Evolutionary conservation across 2,888 invertebrate genomes (phyloP).

Genomic region (Malachius bipustulatus): DNA sequence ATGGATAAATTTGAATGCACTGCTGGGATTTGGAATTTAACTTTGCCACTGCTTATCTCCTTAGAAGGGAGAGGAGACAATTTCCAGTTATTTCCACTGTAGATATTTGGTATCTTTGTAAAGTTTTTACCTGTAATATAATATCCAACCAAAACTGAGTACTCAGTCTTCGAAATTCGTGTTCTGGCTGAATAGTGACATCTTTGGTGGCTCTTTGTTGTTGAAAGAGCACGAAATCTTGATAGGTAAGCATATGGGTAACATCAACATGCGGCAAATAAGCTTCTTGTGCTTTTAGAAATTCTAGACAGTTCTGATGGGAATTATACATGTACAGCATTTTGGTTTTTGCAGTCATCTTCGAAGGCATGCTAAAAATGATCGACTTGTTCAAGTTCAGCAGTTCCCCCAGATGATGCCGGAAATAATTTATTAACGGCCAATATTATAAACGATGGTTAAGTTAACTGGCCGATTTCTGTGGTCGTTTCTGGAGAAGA

Average conservation of each 20-base stretch:
- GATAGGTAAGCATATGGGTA: constrained; percentile 34
- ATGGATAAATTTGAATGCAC: no score
- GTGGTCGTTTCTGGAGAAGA: no score
- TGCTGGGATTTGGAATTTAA: no score
- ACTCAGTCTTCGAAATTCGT: constrained; percentile 25
- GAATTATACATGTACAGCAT: constrained; percentile 24
- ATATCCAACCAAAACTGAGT: constrained; percentile 49
- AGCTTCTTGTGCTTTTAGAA: constrained; percentile 31
- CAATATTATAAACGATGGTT: no score
- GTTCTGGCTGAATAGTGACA: constrained; percentile 13
- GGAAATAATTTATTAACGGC: no score
- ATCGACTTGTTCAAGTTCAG: no score
- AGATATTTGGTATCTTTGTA: no score
- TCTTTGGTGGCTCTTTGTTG: constrained; percentile 6
- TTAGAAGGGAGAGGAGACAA: no score
- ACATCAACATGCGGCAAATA: constrained; percentile 33
- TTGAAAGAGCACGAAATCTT: constrained; percentile 29
- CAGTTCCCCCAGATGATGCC: no score
- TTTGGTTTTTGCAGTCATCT: constrained; percentile 7
- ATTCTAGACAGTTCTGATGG: constrained; percentile 31
- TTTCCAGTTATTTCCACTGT: no score
- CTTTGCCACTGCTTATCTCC: no score
- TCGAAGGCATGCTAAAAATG: neutral
- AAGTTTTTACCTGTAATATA: constrained; percentile 49
- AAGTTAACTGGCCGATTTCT: no score